Percentiles rank a stretch among this genome's conserved stretches.
phyloP scores from a whole-genome alignment of 2,888 invertebrate species.

The Trichogramma evanescens region DNA sequence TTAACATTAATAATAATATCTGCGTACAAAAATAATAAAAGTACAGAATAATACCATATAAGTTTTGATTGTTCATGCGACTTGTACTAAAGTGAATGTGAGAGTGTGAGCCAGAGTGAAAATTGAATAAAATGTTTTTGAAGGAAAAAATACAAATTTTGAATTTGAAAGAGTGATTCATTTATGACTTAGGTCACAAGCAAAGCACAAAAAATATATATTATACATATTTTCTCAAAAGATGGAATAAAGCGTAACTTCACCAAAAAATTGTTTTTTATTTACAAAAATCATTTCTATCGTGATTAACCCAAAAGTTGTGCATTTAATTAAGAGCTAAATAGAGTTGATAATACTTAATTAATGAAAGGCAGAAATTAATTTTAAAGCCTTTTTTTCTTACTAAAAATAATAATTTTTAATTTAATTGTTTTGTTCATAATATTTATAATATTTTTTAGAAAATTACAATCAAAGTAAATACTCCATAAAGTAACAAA shows the following conservation, averaged over 20 bases:
- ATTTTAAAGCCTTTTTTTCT: too few species aligned
- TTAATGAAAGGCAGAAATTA: too few species aligned
- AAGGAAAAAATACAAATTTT: background rate
- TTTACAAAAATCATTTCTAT: too few species aligned
- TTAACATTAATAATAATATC: too few species aligned
- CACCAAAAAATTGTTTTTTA: conserved; percentile 7
- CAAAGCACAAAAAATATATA: conserved; percentile 27
- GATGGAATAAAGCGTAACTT: conserved; percentile 29
- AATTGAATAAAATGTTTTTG: conserved; percentile 1
- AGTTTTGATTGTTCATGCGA: too few species aligned
- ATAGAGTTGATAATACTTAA: too few species aligned
- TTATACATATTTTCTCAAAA: conserved; percentile 42
- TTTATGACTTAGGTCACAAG: conserved; percentile 18
- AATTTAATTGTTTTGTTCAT: too few species aligned
- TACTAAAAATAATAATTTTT: too few species aligned
- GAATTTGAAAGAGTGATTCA: conserved; percentile 9
- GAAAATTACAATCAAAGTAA: conserved; percentile 86
- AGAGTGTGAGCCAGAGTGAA: conserved; percentile 2
- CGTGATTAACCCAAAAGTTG: too few species aligned
- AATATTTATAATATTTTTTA: conserved; percentile 46
- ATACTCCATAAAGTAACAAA: conserved; percentile 84
- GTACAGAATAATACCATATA: too few species aligned
- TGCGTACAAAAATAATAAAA: too few species aligned
- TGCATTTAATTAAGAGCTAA: too few species aligned
- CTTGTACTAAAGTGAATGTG: background rate